Conservation (phyloP, 2,113 vertebrate genomes). For the Hippolais icterina region DNA sequence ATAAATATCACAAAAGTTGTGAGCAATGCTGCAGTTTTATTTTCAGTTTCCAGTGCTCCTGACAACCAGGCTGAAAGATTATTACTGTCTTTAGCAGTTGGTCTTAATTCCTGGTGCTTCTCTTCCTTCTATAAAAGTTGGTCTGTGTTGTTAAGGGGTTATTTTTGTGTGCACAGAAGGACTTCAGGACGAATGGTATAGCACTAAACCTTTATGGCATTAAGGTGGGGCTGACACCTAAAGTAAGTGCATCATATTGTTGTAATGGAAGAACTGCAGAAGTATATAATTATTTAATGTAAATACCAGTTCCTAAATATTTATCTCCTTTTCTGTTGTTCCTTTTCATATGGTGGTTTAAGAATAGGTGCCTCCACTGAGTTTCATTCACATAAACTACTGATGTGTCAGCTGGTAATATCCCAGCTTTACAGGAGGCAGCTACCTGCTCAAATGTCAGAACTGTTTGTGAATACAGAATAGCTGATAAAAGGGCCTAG, state of each 20-base stretch:
- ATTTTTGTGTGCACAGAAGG: neutral
- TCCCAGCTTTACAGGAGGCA: neutral
- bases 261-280: neutral
- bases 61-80: neutral
- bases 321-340: neutral
- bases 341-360: neutral
- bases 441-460: neutral
- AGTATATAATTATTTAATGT: neutral
- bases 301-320: neutral
- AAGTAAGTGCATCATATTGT: neutral
- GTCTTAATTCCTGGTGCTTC: neutral
- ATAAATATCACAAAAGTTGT: neutral
- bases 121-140: neutral
- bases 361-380: neutral
- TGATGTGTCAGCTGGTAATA: neutral
- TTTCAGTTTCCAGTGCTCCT: neutral
- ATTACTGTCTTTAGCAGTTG: neutral
- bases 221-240: neutral
- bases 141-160: neutral
- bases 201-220: neutral
- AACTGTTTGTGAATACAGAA: neutral
- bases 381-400: neutral
- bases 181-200: neutral
- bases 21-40: neutral
- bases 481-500: neutral